These are phyloP conservation scores for Drosophila ezoana DNA, from an alignment of 2,888 invertebrate species.

Conservation along the genomic window DNA sequence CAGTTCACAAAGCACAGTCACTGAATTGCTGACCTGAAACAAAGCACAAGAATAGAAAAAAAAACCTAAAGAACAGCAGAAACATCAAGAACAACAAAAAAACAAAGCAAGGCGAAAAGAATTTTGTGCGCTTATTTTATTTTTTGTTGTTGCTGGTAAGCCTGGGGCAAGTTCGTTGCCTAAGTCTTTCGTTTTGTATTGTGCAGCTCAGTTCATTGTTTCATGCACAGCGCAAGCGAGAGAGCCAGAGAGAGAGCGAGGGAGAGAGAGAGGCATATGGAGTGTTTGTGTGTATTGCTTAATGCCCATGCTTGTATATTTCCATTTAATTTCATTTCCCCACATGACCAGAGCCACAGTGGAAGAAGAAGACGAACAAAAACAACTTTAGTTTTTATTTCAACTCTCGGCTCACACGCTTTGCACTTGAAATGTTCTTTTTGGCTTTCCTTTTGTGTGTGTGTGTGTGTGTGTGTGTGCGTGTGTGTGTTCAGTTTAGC, in stretches of 20 bases:
- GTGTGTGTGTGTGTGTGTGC: too few species aligned
- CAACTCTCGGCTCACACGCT: conserved; percentile 74
- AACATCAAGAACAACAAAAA: not conserved
- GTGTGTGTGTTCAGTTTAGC: conserved; percentile 17
- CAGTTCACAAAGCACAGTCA: conserved; percentile 41
- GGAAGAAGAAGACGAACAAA: conserved; percentile 11
- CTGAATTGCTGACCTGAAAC: conserved; percentile 43
- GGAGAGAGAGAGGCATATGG: not conserved
- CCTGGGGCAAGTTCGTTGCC: conserved; percentile 61
- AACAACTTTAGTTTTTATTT: conserved; percentile 63
- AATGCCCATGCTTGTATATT: conserved; percentile 56
- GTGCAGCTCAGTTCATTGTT: conserved; percentile 45
- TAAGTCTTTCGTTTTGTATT: conserved; percentile 64
- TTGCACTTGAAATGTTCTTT: conserved; percentile 70
- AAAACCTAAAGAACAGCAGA: not conserved
- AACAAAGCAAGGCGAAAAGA: conserved; percentile 35
- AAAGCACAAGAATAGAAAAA: not conserved
- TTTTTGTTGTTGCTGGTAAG: conserved; percentile 25
- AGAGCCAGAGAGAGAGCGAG: not conserved
- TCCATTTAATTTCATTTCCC: conserved; percentile 64
- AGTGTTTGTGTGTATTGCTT: conserved; percentile 38
- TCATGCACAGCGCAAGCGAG: conserved; percentile 13
- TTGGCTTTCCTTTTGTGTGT: conserved; percentile 43
- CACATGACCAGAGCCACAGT: conserved; percentile 31
- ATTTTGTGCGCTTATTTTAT: conserved; percentile 24